Evolutionary conservation across 1,140 invertebrate genomes (phyloP), one percentile per base, ranked within the genome.

Genomic region (Magallana ariakensis): DNA sequence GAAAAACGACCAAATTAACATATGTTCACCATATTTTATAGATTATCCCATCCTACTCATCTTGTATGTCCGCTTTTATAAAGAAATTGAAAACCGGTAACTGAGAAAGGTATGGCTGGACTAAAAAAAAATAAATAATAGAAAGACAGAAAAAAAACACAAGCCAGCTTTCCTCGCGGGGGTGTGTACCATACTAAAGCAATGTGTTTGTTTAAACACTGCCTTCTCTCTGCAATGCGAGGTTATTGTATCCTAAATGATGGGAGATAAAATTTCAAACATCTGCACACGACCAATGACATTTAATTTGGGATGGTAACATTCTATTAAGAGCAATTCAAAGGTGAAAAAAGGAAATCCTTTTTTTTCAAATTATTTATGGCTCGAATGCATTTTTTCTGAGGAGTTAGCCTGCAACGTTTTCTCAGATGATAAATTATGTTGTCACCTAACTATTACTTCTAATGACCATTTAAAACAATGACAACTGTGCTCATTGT

Each of bases 281-380:
- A 70, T 33, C n/a, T 60, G 15, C 33, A 46, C 7, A 16, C 58
- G 9, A 9, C 66, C 66, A 70, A 33, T 70, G 58, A 60, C n/a
- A 60, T 60, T 60, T 60, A 6, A 60, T n/a, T n/a, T 13, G 7
- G 66, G 66, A 70, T 70, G 66, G 66, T 46, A 70, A 70, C 33
- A 4, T 11, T 60, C 15, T 60, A 60, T 60, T 13, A n/a, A 60
- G n/a, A 60, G 15, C 58, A 13, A 60, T 10, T 8, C 5, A 46
- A 46, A 70, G 22, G 62, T 66, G 19, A 70, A 70, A 46, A 46
- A 26, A 70, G 66, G 66, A 70, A 70, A 70, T 70, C 66, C 66
- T 19, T 19, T 26, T 26, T n/a, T 1, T 60, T 11, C 8, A 10
- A 70, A 33, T 22, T 26, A 70, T 70, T 46, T 26, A 22, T 10